Evolutionary conservation across 2,797 vertebrate genomes (phyloP).

Genomic region (Miichthys miiuy): DNA sequence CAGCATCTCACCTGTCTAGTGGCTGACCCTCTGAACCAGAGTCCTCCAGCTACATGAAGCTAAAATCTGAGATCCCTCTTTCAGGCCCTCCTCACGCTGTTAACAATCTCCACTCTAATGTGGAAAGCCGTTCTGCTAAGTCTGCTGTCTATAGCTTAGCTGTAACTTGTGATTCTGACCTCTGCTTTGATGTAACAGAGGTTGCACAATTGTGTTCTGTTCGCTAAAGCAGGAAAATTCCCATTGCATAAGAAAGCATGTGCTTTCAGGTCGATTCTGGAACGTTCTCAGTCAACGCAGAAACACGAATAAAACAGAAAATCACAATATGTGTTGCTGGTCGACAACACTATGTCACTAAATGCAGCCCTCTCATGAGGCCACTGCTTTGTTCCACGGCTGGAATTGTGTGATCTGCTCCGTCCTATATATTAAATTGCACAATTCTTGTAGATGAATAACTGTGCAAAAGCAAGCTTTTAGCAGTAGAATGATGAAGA

Average conservation of each 20-base stretch:
- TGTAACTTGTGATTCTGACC: slow-evolving; percentile 24
- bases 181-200: slow-evolving; percentile 33
- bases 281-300: not conserved
- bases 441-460: no score
- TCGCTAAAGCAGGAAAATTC: not conserved
- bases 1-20: not conserved
- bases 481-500: no score
- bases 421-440: no score
- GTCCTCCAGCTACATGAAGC: not conserved
- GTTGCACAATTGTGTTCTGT: not conserved
- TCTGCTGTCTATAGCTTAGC: slow-evolving; percentile 13
- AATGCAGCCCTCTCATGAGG: no score
- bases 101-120: not conserved
- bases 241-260: not conserved
- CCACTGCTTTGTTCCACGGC: no score
- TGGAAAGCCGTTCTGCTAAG: fast-evolving
- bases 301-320: not conserved
- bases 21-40: not conserved
- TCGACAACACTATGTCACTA: not conserved
- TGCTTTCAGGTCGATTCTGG: not conserved
- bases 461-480: no score
- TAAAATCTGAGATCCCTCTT: not conserved
- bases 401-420: no score
- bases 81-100: not conserved
- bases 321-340: not conserved